A percentile compares a stretch with the other conserved stretches of the same genome.
These are phyloP conservation scores for Machaerirhynchus nigripectus DNA, from an alignment of 2,113 vertebrate genomes.

Conservation along the genomic window DNA sequence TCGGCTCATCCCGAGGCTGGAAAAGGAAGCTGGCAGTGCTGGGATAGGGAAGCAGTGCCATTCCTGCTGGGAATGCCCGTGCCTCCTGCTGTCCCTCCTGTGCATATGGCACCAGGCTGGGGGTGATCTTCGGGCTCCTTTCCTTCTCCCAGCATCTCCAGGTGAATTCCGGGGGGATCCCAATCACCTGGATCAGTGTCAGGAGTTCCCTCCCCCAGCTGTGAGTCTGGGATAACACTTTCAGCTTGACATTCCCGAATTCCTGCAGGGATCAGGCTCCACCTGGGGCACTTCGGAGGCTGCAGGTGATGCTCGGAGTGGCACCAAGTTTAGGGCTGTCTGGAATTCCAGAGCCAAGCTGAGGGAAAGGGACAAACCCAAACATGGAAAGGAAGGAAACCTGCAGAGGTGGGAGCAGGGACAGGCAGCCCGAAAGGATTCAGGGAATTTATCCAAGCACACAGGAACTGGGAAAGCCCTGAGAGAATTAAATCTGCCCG, in stretches of 20 bases:
- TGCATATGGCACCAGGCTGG: accelerated
- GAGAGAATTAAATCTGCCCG: background rate
- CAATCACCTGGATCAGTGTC: accelerated
- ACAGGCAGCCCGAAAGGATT: background rate
- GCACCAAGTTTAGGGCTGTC: accelerated
- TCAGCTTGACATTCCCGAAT: background rate
- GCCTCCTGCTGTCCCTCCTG: background rate
- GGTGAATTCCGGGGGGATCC: background rate
- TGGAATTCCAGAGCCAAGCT: background rate
- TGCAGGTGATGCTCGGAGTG: background rate
- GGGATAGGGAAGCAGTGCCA: accelerated
- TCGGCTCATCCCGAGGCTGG: background rate
- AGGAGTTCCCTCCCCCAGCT: background rate
- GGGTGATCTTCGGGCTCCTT: background rate
- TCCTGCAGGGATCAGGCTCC: background rate
- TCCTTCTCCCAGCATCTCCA: background rate
- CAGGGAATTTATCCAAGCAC: background rate
- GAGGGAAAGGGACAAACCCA: background rate
- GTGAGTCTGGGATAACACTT: background rate
- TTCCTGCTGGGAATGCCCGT: background rate
- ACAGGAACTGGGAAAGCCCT: too few species aligned
- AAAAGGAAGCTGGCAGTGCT: background rate
- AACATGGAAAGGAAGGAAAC: background rate
- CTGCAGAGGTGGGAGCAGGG: background rate
- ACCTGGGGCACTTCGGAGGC: accelerated